These are phyloP conservation scores for Agelas oroides DNA, from an alignment of 37 sponge, comb jelly and placozoan genomes.

Conservation along the genomic window DNA sequence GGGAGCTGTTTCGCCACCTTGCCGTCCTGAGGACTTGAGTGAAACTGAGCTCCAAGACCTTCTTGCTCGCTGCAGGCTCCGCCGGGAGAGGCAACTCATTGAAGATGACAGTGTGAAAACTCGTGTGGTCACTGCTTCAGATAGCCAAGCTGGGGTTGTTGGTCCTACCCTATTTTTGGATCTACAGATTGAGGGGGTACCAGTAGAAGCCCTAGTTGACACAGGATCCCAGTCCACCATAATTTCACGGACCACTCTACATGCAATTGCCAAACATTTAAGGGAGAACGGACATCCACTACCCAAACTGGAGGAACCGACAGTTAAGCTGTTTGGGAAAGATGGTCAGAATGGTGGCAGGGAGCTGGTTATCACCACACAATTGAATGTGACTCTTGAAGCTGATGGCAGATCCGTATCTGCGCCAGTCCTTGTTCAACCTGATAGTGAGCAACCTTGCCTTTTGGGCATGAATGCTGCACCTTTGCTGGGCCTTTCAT, in stretches of 20 bases:
- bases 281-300: background rate
- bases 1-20: too few species aligned
- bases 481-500: slow-evolving; percentile 4
- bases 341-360: slow-evolving; percentile 5
- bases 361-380: slow-evolving; percentile 11
- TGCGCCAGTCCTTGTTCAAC: slow-evolving; percentile 37
- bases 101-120: background rate
- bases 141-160: background rate
- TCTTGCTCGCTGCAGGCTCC: background rate
- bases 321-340: slow-evolving; percentile 29
- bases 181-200: slow-evolving; percentile 23
- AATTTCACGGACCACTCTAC: slow-evolving; percentile 14
- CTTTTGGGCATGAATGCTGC: slow-evolving; percentile 45
- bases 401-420: background rate
- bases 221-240: slow-evolving; percentile 58
- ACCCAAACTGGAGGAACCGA: slow-evolving; percentile 2
- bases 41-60: background rate
- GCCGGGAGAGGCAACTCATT: background rate
- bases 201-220: slow-evolving; percentile 21
- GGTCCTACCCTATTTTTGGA: slow-evolving; percentile 10
- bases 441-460: slow-evolving; percentile 44
- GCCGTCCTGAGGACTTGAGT: too few species aligned
- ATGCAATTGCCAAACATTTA: background rate
- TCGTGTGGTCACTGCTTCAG: too few species aligned
- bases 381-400: slow-evolving; percentile 5